phyloP scores from a whole-genome alignment of 2,797 vertebrate genomes.

The Columba guinea region DNA sequence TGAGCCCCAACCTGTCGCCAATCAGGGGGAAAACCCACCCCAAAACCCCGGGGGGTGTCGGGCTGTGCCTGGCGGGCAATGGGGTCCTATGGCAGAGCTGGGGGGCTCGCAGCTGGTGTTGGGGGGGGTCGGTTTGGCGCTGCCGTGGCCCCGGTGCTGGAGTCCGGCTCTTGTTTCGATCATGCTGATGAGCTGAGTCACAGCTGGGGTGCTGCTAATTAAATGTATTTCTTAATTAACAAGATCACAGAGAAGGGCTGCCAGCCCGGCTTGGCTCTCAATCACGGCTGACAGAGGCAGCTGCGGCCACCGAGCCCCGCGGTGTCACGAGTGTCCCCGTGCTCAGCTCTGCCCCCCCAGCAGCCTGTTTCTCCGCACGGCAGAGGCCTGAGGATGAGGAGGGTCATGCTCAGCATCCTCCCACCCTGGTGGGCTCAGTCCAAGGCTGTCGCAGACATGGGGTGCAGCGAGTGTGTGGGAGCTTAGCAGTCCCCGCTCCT shows the following conservation, averaged over 20 bases:
- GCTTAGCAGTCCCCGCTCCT: neutral
- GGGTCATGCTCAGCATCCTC: fast-evolving
- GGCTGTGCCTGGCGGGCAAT: fast-evolving
- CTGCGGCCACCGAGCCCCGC: neutral
- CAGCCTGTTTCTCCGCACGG: fast-evolving
- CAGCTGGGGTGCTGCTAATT: slow-evolving; percentile 75
- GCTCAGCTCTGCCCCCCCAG: neutral
- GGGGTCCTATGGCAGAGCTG: neutral
- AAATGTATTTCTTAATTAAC: slow-evolving; percentile 76
- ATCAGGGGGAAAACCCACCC: neutral
- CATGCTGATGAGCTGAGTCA: slow-evolving; percentile 70
- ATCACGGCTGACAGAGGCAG: slow-evolving; percentile 61
- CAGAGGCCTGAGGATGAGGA: neutral
- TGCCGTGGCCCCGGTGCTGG: neutral
- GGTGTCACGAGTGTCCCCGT: neutral
- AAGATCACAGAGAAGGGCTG: slow-evolving; percentile 65
- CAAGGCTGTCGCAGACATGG: neutral
- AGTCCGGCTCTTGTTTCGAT: slow-evolving; percentile 36
- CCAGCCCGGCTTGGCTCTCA: slow-evolving; percentile 55
- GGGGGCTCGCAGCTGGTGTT: fast-evolving
- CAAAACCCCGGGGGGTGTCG: neutral
- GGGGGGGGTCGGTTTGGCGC: neutral
- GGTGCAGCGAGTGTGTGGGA: neutral
- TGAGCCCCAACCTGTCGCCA: neutral
- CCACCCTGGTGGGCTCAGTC: neutral